phyloP scores from a whole-genome alignment of 2,113 vertebrate genomes.

The Struthidea cinerea region DNA sequence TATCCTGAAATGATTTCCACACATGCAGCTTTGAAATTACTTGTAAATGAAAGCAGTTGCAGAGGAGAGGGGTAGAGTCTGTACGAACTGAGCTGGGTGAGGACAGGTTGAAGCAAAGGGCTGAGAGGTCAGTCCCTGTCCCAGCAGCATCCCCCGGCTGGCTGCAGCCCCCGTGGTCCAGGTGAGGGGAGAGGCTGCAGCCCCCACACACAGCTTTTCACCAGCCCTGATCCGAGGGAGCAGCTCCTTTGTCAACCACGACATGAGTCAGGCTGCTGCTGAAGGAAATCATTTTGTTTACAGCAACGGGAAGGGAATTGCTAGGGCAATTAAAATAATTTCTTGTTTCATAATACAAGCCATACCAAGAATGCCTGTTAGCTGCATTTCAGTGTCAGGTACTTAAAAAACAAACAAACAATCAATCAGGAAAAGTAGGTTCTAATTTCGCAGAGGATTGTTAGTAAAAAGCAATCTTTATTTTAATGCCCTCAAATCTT shows the following conservation, averaged over 20 bases:
- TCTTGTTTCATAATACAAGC: conserved; percentile 45
- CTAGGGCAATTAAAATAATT: conserved; percentile 56
- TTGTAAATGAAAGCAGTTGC: background rate
- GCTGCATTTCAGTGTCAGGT: conserved; percentile 31
- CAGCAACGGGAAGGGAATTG: conserved; percentile 33
- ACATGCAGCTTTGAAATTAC: rapidly evolving
- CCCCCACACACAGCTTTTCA: background rate
- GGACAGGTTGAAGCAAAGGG: background rate
- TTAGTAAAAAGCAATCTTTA: background rate
- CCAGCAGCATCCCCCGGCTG: background rate
- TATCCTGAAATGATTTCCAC: background rate
- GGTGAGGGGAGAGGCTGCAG: background rate
- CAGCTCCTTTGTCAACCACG: background rate
- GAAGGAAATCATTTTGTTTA: conserved; percentile 7
- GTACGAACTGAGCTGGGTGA: background rate
- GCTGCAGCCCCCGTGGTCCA: background rate
- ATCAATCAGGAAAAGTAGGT: background rate
- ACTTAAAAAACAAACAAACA: conserved; percentile 31
- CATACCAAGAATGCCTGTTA: background rate
- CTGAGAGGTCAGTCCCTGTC: background rate
- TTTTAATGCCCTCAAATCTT: background rate
- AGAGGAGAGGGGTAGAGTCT: background rate
- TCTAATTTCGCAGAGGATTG: background rate
- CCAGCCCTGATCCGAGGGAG: background rate
- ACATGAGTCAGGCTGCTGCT: conserved; percentile 22